Base-by-base conservation (phyloP, 2,113 vertebrate genomes). In the Hiodon tergisus region DNA sequence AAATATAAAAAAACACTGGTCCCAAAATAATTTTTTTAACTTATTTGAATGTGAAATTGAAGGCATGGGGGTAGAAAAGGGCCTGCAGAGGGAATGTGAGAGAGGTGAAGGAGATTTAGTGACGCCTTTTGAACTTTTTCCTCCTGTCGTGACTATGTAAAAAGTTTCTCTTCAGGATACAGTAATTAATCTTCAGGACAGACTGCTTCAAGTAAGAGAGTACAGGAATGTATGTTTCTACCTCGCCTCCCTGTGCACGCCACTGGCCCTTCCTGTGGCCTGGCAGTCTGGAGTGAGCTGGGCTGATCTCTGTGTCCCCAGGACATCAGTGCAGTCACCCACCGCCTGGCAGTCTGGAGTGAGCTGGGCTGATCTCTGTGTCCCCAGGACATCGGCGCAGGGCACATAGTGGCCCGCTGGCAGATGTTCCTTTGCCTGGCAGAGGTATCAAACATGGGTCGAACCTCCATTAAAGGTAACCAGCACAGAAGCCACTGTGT, bases 381-480 rank as follows among this genome's bases (percentile, higher is more conserved):
- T 57, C 65, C 9, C 53, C n/a, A 66, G 53, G 75, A 70, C 17
- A 16, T 51, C 75, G 54, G 48, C 11, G 10, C 47, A 13, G 60
- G 16, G 67, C 16, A 5, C 60, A 31, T 57, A 67, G 63, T 66
- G 54, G 73, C 62, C 67, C 53, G 53, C 46, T 74, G 55, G 70
- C 55, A 46, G 67, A 61, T 10, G 52, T n/a, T 31, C 14, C n/a
- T 17, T 11, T 71, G 16, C 57, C 68, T 46, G 67, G 51, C 59
- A 53, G 67, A 55, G 67, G 75, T 11, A n/a, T 9, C 81, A 71
- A 84, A 66, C 81, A 92, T 92, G 91, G 90, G 90, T 13, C 89
- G 89, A 78, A 91, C 88, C 16, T 84, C 78, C 1, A 55, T 89
- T n/a, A 92, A 89, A 89, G 91, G 91, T 75, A 81, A 86, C 81